Evolutionary conservation across 2,113 vertebrate species (phyloP).

Genomic region (Ceyx melanurus): DNA sequence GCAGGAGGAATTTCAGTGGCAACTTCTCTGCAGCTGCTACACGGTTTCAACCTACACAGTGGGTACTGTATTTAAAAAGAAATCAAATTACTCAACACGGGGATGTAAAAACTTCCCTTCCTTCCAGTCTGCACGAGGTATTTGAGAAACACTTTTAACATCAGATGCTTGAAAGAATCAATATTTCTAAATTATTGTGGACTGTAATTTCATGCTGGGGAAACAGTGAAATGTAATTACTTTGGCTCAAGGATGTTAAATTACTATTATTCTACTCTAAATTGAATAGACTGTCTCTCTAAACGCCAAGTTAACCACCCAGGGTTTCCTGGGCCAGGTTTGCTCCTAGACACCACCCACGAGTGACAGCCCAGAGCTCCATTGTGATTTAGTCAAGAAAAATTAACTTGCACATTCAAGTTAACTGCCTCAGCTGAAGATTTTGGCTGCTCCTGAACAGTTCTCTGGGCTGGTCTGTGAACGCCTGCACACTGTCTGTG

Average conservation of each 20-base stretch:
- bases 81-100: not conserved
- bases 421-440: not conserved
- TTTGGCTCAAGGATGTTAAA: slow-evolving; percentile 67
- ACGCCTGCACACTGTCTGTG: not conserved
- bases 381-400: not conserved
- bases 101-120: not conserved
- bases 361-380: not conserved
- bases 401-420: not conserved
- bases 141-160: slow-evolving; percentile 19
- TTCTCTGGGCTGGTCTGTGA: not conserved
- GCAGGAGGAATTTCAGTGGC: not conserved
- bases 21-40: not conserved
- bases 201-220: slow-evolving; percentile 63
- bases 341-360: not conserved
- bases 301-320: slow-evolving; percentile 58
- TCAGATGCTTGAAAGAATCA: slow-evolving; percentile 35
- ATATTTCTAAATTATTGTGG: slow-evolving; percentile 54
- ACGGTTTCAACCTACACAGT: not conserved
- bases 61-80: not conserved
- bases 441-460: not conserved
- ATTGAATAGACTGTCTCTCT: slow-evolving; percentile 62
- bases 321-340: not conserved
- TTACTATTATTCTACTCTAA: slow-evolving; percentile 68
- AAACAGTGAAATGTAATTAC: slow-evolving; percentile 70
- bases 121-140: not conserved